Evolutionary conservation across 2,888 invertebrate genomes (phyloP), one percentile per base, ranked within the genome.

Genomic region (Stenchaetothrips biformis): DNA sequence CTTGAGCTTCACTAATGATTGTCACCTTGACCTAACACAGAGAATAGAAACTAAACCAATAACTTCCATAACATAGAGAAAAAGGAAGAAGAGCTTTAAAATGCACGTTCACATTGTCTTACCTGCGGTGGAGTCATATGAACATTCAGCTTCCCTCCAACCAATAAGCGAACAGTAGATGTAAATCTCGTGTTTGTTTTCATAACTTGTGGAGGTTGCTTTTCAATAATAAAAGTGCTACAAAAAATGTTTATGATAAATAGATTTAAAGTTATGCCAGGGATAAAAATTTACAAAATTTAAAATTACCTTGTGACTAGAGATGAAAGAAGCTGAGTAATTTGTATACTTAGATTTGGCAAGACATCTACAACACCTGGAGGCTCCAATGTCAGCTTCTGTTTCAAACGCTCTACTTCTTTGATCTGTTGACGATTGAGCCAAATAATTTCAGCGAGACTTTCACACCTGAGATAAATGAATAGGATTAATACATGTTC

Each of bases 141-240:
- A 9, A 98, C 95, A 85, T 96, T 98, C 18, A 98, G 89, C 86
- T 96, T 95, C 1, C 96, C 95, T 6, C 98, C 98, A 6, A 98
- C 96, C 77, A 98, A 87, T 84, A 98, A 89, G 37, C 98, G 92
- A 0, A 98, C 97, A 0, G 96, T 96, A 47, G 98, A 94, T 47
- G 97, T 95, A 88, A 98, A 98, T 82, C 97, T 91, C 0, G 98
- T 97, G 85, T 98, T 96, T 0, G 97, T 98, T 88, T 98, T 98
- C 95, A 98, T 95, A 0, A 98, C 98, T 88, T 98, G 98, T 0
- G 98, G 98, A 7, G 98, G 98, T 85, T 98, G 98, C 84, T 96
- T 97, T 86, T 98, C 98, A 77, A 98, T 97, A 80, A 98, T 96
- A 86, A 98, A 98, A 0, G 98, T 96, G 48, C 95, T 90, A 85